Evolutionary conservation across 2,888 invertebrate genomes (phyloP).

Genomic region (Archips crataeganus): DNA sequence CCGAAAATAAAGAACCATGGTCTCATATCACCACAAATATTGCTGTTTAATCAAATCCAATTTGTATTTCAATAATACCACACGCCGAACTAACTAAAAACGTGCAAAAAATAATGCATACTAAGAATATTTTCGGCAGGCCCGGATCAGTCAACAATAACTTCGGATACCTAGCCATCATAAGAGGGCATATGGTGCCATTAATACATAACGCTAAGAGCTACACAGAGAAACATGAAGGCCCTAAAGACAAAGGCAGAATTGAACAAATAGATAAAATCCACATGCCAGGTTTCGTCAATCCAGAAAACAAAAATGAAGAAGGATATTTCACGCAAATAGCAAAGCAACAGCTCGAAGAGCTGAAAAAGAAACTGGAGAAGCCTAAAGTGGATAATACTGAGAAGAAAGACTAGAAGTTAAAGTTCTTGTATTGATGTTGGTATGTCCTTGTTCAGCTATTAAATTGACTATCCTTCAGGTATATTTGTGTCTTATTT

Average conservation of each 20-base stretch:
- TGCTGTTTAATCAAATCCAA: not conserved
- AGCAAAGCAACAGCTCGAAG: conserved; percentile 55
- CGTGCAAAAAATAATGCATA: not conserved
- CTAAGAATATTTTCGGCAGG: not conserved
- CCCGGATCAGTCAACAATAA: not conserved
- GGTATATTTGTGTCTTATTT: not conserved
- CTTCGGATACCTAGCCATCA: not conserved
- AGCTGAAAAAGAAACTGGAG: conserved; percentile 55
- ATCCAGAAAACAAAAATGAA: conserved; percentile 54
- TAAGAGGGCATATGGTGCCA: not conserved
- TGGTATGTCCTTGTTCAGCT: not conserved
- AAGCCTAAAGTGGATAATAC: conserved; percentile 51
- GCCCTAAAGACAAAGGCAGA: conserved; percentile 39
- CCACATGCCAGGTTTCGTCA: conserved; percentile 59
- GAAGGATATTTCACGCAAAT: conserved; percentile 58
- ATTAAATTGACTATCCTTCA: not conserved
- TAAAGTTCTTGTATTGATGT: not conserved
- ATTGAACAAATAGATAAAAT: conserved; percentile 46
- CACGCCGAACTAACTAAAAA: not conserved
- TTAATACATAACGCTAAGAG: not conserved
- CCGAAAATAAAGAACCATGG: not conserved
- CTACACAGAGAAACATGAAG: conserved; percentile 6
- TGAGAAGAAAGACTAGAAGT: conserved; percentile 50
- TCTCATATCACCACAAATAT: not conserved
- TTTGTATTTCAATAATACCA: not conserved